Evolutionary conservation across 2,113 vertebrate species (phyloP).

Genomic region (Myodes glareolus): DNA sequence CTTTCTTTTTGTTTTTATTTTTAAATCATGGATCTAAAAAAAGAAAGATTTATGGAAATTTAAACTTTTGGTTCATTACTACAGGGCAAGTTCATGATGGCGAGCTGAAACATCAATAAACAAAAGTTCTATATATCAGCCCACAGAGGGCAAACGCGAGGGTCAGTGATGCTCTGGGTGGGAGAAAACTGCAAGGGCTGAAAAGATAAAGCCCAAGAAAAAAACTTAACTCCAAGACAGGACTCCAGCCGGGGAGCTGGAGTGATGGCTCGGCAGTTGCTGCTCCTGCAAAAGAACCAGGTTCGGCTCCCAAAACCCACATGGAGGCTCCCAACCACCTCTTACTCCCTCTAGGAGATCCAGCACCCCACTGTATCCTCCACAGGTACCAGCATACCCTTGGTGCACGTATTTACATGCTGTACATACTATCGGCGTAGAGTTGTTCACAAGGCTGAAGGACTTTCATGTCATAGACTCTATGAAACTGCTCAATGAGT

Average conservation of each 20-base stretch:
- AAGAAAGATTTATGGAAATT: background rate
- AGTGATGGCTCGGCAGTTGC: background rate
- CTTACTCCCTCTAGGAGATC: background rate
- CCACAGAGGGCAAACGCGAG: background rate
- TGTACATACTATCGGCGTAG: background rate
- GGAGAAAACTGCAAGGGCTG: background rate
- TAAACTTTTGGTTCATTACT: background rate
- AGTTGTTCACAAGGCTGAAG: background rate
- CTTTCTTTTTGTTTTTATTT: background rate
- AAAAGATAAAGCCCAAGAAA: background rate
- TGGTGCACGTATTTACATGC: too few species aligned
- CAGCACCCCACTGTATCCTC: background rate
- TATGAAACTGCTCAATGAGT: background rate
- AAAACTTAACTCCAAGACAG: background rate
- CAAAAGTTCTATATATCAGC: background rate
- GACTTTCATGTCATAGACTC: background rate
- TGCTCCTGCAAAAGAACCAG: too few species aligned
- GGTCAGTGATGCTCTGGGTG: background rate
- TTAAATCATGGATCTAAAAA: background rate
- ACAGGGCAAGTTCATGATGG: background rate
- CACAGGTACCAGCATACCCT: accelerated
- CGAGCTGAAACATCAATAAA: background rate
- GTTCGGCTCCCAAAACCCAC: background rate
- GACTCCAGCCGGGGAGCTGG: too few species aligned
- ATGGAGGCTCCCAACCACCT: background rate